A percentile compares a stretch with the other conserved stretches of the same genome.
phyloP scores from a whole-genome alignment of 1,140 invertebrate genomes.

The Neodiprion lecontei region DNA sequence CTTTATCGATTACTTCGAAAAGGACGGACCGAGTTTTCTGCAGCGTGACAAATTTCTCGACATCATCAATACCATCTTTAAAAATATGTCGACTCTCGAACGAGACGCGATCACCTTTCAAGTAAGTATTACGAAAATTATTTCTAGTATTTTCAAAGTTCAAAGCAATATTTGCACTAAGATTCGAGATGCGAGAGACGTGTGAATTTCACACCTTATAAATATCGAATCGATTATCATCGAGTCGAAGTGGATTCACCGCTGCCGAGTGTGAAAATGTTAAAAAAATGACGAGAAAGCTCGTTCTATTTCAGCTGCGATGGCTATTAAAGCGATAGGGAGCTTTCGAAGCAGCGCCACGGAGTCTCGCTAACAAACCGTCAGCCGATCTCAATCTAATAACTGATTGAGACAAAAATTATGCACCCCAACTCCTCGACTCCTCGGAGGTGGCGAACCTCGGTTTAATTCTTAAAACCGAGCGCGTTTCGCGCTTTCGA shows the following conservation, averaged over 20 bases:
- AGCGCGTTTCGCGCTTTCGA: too few species aligned
- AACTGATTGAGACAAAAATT: too few species aligned
- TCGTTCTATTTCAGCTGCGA: neutral
- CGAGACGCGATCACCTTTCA: conserved; percentile 91
- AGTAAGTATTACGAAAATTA: conserved; percentile 62
- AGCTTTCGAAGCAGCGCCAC: too few species aligned
- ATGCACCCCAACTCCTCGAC: too few species aligned
- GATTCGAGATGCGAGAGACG: too few species aligned
- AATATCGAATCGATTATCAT: too few species aligned
- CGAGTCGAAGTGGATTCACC: neutral
- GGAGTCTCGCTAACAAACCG: too few species aligned
- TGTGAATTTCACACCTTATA: too few species aligned
- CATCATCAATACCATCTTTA: conserved; percentile 88
- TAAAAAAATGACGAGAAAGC: conserved; percentile 8
- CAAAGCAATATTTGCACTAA: too few species aligned
- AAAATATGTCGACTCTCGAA: conserved; percentile 81
- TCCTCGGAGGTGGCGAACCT: too few species aligned
- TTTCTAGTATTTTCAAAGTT: neutral
- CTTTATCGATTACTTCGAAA: conserved; percentile 89
- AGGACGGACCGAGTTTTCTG: conserved; percentile 80
- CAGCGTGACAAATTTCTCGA: conserved; percentile 84
- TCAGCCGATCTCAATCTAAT: too few species aligned
- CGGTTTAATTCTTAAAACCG: too few species aligned
- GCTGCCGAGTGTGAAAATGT: conserved; percentile 17
- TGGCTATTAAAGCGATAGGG: neutral